Base-by-base conservation (phyloP, 2,797 vertebrate genomes). In the Erethizon dorsatum region DNA sequence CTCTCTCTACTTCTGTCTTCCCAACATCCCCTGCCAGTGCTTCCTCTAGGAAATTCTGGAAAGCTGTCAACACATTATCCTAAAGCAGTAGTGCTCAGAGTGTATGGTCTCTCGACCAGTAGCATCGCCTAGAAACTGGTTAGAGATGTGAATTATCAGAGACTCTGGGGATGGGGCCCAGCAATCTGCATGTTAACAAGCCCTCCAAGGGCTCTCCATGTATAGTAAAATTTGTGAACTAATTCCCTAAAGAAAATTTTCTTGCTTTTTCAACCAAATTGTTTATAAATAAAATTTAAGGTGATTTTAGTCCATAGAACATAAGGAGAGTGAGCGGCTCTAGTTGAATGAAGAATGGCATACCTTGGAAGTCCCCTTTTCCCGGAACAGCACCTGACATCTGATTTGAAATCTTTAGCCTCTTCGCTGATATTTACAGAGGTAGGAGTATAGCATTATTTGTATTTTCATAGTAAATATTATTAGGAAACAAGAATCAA, bases 261-360 rank as follows among this genome's bases (percentile, higher is more conserved):
- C 88, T 83, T 78, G 0, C 47, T 80, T 94, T 87, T 96, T 54
- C 11, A 91, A 47, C 20, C 50, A 56, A 88, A 89, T 95, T 31
- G 63, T 59, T 95, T 92, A 83, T 80, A 91, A 91, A 77, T 88
- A 71, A 97, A 91, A 87, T 88, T 28, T 83, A 69, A n/a, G 47
- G 59, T 95, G 87, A 73, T 22, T 83, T 93, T 41, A 50, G 11
- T 80, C 41, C 69, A 50, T 59, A 89, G 84, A 92, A 83, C 31
- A 92, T 95, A 89, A n/a, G n/a, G 85, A 78, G 14, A 54, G 7
- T 78, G 47, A 90, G 11, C 56, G 12, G 33, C 56, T 91, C n/a
- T 83, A 91, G 63, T 69, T 90, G 69, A 90, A 79, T 20, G 26
- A 33, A 26, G 28, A n/a, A 78, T 91, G 67, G 54, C 12, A 90